Evolutionary conservation across 2,888 invertebrate species (phyloP), one percentile per base, ranked within the genome.

Genomic region (Cinara cedri): DNA sequence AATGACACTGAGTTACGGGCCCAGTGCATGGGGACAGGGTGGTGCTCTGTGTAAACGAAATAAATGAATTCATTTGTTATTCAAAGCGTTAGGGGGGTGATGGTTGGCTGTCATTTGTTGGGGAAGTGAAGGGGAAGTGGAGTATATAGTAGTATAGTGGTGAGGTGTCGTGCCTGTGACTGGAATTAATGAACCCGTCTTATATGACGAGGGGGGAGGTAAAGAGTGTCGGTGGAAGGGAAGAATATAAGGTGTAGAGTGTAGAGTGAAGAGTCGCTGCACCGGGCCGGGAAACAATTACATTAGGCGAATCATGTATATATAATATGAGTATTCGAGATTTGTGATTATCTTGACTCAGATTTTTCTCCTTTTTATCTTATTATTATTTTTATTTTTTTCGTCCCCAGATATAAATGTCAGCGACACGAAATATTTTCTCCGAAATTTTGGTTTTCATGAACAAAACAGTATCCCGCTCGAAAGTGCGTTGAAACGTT

Each of bases 41-140:
- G 55, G n/a, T 10, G 49, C 57, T 34, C 34, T 68, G 68, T 78
- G 60, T 70, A 78, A 78, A 78, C 78, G 78, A 78, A 78, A 78
- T 78, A 78, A 78, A 78, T 78, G 78, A 78, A 78, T 78, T 78
- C 78, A 78, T 78, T 78, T 78, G 78, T 78, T 78, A 78, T 78
- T 78, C 78, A 78, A 70, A 60, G 60, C 21, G 78, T 6, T 6
- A 19, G 57, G n/a, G n/a, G 78, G 70, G 49, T 78, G 78, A 78
- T 42, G 78, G 78, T 51, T 51, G 51, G 60, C 78, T 78, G 78
- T 78, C 78, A 62, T 70, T 78, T 70, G n/a, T n/a, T n/a, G n/a
- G 42, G 60, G 51, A 46, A 3, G 46, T 8, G 68, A 34, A 6
- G 34, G 49, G 9, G 54, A 24, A 46, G 54, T 21, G 34, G 34